These are phyloP conservation scores for Arnoldichthys spilopterus DNA, from an alignment of 2,797 vertebrate species.

Conservation along the genomic window DNA sequence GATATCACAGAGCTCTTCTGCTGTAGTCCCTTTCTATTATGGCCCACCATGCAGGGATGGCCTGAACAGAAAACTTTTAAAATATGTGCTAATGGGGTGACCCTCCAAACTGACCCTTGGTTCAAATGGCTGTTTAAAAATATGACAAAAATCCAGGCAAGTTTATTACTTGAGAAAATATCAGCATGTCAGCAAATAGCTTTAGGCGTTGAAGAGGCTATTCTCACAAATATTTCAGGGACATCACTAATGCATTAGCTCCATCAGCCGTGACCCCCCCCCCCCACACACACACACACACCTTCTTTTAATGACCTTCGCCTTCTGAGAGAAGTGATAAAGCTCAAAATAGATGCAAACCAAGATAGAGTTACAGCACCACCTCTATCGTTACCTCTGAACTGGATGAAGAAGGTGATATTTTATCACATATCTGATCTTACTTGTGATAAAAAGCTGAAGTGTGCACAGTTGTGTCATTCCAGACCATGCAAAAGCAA, in stretches of 20 bases:
- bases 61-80: conserved; percentile 26
- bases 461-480: not conserved
- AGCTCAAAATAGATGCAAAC: conserved; percentile 17
- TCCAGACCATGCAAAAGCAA: no score
- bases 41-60: conserved; percentile 19
- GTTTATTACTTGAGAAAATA: not conserved
- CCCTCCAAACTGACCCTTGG: not conserved
- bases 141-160: not conserved
- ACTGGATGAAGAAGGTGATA: conserved; percentile 9
- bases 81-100: conserved; percentile 12
- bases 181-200: not conserved
- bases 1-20: conserved; percentile 38
- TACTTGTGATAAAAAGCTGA: conserved; percentile 3
- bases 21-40: conserved; percentile 46
- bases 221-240: conserved; percentile 3
- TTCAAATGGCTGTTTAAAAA: not conserved
- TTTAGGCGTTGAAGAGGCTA: not conserved
- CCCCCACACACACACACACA: no score
- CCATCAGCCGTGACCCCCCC: not conserved
- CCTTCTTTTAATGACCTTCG: conserved; percentile 1
- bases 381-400: not conserved
- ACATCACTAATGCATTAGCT: conserved; percentile 5
- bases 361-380: not conserved
- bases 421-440: conserved; percentile 25
- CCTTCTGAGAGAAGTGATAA: conserved; percentile 15